Evolutionary conservation across 2,113 vertebrate species (phyloP), one percentile per base, ranked within the genome.

Genomic region (Nycticorax nycticorax): DNA sequence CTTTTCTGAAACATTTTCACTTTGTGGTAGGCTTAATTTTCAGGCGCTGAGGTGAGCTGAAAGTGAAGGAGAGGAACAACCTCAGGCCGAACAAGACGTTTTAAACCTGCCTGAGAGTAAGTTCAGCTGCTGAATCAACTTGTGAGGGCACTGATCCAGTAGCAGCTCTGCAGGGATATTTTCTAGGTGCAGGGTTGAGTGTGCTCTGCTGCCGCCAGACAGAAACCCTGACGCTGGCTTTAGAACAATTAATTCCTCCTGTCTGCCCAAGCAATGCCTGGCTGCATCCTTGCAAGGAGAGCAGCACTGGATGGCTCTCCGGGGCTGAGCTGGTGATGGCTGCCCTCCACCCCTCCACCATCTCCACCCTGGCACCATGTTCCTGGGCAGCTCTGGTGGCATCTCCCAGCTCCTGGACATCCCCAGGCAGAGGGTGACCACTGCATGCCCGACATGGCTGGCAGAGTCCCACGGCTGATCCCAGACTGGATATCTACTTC

Each of bases 361-460:
- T 37, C 47, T 77, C 64, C 68, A 88, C 39, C 66, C 53, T 48
- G 27, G 32, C 20, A 59, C 32, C 10, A 2, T 2, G 3, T 4
- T 68, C n/a, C 33, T 1, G 1, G 41, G 53, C 23, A 43, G 28
- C 35, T 71, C 60, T 72, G 73, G 30, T 32, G 55, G 73, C 41
- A 50, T 35, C 15, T 86, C 68, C 41, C 76, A 60, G 47, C 19
- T 21, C 11, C 9, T 21, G 37, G 56, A 39, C 26, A 52, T 21
- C 10, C 15, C 35, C 45, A 26, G 23, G 17, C 2, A 4, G 26
- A 62, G 35, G n/a, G 35, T 52, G 60, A 28, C 41, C 39, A 9
- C 15, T 0, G 0, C 22, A 2, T 8, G 12, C 13, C 0, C 0
- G 39, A 7, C 12, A 1, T 1, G 13, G 35, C 22, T 0, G 0